phyloP scores from a whole-genome alignment of 2,888 invertebrate species.

The Nebria salina region DNA sequence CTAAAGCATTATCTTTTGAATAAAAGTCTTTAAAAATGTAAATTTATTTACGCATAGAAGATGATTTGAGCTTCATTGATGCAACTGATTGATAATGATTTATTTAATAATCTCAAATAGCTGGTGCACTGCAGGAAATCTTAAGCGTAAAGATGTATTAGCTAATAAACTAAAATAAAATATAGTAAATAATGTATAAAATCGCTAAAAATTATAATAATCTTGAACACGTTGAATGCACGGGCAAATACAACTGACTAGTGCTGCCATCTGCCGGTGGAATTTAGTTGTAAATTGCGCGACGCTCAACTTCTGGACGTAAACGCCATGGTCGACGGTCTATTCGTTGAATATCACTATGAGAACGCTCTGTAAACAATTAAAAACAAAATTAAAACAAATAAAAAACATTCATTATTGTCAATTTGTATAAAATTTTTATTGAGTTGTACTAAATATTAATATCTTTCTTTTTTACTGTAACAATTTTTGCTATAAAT shows the following conservation, averaged over 20 bases:
- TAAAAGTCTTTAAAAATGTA: too few relatives aligned
- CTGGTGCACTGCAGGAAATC: constrained; percentile 15
- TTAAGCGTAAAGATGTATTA: constrained; percentile 24
- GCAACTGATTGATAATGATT: not conserved
- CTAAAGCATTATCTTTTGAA: too few relatives aligned
- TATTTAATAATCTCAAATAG: not conserved
- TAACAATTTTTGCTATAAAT: too few relatives aligned
- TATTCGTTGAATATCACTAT: constrained; percentile 68
- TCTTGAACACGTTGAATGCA: constrained; percentile 25
- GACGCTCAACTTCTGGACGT: constrained; percentile 48
- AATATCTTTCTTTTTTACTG: too few relatives aligned
- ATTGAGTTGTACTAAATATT: too few relatives aligned
- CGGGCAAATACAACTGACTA: constrained; percentile 33
- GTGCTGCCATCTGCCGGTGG: constrained; percentile 35
- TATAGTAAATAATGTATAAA: constrained; percentile 34
- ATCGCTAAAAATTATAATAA: constrained; percentile 30
- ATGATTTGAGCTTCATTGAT: too few relatives aligned
- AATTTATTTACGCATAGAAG: too few relatives aligned
- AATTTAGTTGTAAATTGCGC: constrained; percentile 42
- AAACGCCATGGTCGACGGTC: constrained; percentile 58
- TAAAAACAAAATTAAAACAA: constrained; percentile 7
- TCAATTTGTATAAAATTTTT: too few relatives aligned
- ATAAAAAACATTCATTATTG: not conserved
- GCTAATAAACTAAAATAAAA: constrained; percentile 19
- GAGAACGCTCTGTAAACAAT: constrained; percentile 66